Base-by-base conservation (phyloP, 2,888 invertebrate species). In the Mesorhabditis sp. region DNA sequence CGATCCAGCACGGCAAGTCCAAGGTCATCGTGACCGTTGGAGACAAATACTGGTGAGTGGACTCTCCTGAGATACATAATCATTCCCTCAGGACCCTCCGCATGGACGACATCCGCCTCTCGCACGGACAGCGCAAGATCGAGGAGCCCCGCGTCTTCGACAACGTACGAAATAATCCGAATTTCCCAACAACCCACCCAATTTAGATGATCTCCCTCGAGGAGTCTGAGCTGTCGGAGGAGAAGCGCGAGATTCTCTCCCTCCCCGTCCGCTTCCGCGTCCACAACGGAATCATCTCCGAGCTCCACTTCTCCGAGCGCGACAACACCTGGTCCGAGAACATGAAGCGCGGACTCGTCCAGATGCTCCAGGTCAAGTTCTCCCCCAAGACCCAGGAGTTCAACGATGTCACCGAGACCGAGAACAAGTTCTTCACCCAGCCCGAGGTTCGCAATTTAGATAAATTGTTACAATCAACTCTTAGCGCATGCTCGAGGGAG, bases 271-370 rank as follows among this genome's bases (percentile, higher is more conserved):
- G 81, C 66, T 79, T 82, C 76, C 75, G 73, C 66, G 71, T 78
- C 73, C 72, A 71, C 67, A 73, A 80, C 64, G 82, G 82, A 74
- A 72, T 82, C 70, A 76, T 82, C 73, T 74, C 76, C 61, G 76
- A 76, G 65, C 67, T 77, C 63, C 71, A 73, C 67, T 77, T 77
- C 70, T 61, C 67, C 42, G 58, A 68, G 63, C 68, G 73, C 13
- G 83, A 83, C 42, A 61, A 73, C 7, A 72, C 76, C 62, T 83
- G 82, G 82, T 78, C 81, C 45, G 77, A 76, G 72, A 84, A 84
- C 78, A 75, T 82, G 74, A 84, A 84, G 76, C 76, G 81, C 66
- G 75, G 81, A n/a, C 74, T 84, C 70, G 68, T 84, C 73, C 81
- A 78, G 74, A 75, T 82, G 79, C 71, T 75, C 45, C 74, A 76